Evolutionary conservation across 2,113 vertebrate species (phyloP).

Genomic region (Vimba vimba): DNA sequence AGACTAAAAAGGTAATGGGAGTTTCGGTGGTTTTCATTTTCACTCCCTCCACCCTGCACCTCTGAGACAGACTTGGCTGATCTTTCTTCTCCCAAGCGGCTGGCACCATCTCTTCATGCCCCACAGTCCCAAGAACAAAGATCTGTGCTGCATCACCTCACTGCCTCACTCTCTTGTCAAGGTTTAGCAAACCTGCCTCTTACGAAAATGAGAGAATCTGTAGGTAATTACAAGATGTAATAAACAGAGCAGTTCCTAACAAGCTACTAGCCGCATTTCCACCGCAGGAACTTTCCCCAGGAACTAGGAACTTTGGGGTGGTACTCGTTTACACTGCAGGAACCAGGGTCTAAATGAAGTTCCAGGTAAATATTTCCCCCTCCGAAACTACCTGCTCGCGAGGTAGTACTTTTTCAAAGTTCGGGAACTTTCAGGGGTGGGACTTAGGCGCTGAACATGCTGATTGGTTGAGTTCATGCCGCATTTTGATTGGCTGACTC

Average conservation of each 20-base stretch:
- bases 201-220: neutral
- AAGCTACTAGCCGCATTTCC: neutral
- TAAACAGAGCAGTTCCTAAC: neutral
- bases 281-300: too few relatives aligned
- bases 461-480: too few relatives aligned
- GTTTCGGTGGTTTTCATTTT: slow-evolving; percentile 24
- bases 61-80: neutral
- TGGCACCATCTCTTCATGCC: slow-evolving; percentile 21
- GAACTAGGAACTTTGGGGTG: too few relatives aligned
- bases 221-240: neutral
- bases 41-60: slow-evolving; percentile 15
- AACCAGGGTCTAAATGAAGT: too few relatives aligned
- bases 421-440: too few relatives aligned
- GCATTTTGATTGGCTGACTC: too few relatives aligned
- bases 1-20: slow-evolving; percentile 11
- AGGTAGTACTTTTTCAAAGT: too few relatives aligned
- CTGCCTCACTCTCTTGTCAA: slow-evolving; percentile 1
- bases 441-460: too few relatives aligned
- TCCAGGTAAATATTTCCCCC: too few relatives aligned
- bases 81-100: slow-evolving; percentile 17
- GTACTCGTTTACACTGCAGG: too few relatives aligned
- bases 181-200: neutral
- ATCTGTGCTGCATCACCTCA: neutral
- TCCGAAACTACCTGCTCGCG: too few relatives aligned
- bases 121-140: slow-evolving; percentile 4